A percentile compares a stretch with the other conserved stretches of the same genome.
Conservation (phyloP, 1,140 invertebrate genomes). For the Ruditapes philippinarum region DNA sequence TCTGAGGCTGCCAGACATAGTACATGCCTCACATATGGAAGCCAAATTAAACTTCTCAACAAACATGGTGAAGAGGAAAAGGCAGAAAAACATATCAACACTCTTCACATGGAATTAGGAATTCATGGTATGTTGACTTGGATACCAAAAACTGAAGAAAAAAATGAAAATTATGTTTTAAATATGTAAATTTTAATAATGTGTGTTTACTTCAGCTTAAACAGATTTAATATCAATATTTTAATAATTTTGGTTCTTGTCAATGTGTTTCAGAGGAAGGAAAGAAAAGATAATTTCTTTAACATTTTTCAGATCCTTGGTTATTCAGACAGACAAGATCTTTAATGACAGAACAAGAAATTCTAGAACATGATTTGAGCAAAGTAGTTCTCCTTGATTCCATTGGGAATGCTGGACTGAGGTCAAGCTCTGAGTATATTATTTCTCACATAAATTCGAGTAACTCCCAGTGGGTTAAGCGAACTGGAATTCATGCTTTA, state of each 20-base stretch:
- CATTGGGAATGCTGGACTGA: not conserved
- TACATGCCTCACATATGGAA: not conserved
- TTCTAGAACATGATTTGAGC: not conserved
- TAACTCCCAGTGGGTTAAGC: not conserved
- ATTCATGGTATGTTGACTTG: constrained; percentile 30
- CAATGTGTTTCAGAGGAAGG: too few species aligned
- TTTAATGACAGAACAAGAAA: not conserved
- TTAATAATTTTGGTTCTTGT: too few species aligned
- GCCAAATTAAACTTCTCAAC: not conserved
- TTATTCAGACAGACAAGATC: not conserved
- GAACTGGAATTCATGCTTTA: not conserved
- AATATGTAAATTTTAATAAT: too few species aligned
- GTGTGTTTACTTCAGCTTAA: too few species aligned
- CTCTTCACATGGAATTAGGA: not conserved
- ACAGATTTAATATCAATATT: too few species aligned
- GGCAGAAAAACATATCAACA: not conserved
- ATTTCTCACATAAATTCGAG: not conserved
- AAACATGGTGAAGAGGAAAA: not conserved
- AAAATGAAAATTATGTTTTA: too few species aligned
- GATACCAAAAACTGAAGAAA: too few species aligned
- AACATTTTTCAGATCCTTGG: not conserved
- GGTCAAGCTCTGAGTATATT: not conserved
- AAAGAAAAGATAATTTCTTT: not conserved
- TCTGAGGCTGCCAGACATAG: not conserved
- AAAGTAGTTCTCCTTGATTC: not conserved